Evolutionary conservation across 2,113 vertebrate species (phyloP), one percentile per base, ranked within the genome.

Genomic region (Gymnogyps californianus): DNA sequence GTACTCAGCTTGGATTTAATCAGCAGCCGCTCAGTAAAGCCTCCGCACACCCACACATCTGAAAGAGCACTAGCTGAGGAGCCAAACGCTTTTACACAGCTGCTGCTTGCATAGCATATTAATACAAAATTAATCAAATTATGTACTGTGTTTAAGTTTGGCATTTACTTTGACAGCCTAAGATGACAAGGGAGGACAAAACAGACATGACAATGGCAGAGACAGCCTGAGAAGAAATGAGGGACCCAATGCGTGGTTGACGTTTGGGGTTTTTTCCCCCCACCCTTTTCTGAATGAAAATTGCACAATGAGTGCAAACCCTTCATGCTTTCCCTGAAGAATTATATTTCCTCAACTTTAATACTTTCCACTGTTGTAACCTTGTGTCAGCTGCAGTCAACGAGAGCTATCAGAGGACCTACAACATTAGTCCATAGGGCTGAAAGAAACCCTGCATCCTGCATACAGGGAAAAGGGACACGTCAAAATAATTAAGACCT

Each of bases 141-240:
- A 21, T 0, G 8, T 28, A 52, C 22, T 24, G 8, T 42, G 38
- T n/a, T 47, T 34, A 42, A 46, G n/a, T 10, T 13, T 20, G 42
- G 29, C 12, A 8, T 42, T 67, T 52, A 36, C 51, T 83, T 25
- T 54, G 54, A 58, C 8, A 69, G 59, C 16, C 38, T 54, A 44
- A 70, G 16, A 65, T 20, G 34, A 75, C 22, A 52, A 47, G 10
- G 31, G 28, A 80, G 12, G 20, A 51, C 26, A 62, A 65, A 88
- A 34, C 11, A 81, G 29, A 62, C 0, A 0, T 11, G 36, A 51
- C 0, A 0, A 47, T 8, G 16, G 64, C 16, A 81, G 57, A 79
- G n/a, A 65, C 3, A 59, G 52, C 10, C 40, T 1, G 1, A 77
- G n/a, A 36, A 67, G 15, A 66, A 87, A 66, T 22, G 16, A 88